Percentiles rank a stretch among this genome's conserved stretches.
phyloP scores from a whole-genome alignment of 2,888 invertebrate species.

The Acleris holmiana region DNA sequence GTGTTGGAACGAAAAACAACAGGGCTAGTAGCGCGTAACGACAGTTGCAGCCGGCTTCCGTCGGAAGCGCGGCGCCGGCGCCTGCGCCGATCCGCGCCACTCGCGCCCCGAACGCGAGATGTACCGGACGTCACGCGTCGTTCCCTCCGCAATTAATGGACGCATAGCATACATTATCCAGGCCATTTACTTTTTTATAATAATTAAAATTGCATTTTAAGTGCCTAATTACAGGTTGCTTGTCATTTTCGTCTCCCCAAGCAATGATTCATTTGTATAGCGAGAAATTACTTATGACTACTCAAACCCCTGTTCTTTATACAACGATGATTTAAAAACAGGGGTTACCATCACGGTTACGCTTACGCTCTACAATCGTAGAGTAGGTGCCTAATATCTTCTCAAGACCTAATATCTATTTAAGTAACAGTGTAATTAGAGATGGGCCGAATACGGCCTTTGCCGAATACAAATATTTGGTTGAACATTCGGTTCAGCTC shows the following conservation, averaged over 20 bases:
- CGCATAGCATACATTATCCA: conserved; percentile 27
- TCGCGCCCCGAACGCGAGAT: conserved; percentile 8
- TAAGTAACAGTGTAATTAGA: too few relatives aligned
- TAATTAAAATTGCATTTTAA: conserved; percentile 33
- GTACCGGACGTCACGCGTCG: conserved; percentile 21
- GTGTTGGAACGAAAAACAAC: conserved; percentile 55
- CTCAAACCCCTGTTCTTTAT: background rate
- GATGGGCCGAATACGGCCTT: too few relatives aligned
- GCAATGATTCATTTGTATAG: background rate
- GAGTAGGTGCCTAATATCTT: too few relatives aligned
- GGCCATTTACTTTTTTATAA: conserved; percentile 30
- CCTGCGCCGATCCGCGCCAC: conserved; percentile 47
- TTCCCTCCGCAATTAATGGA: conserved; percentile 24
- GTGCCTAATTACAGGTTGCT: conserved; percentile 17
- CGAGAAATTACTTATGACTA: background rate
- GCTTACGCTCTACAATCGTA: too few relatives aligned
- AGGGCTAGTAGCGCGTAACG: conserved; percentile 68
- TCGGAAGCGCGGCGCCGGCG: conserved; percentile 75
- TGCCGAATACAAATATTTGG: too few relatives aligned
- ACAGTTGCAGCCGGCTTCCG: conserved; percentile 78
- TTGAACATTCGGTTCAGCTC: too few relatives aligned
- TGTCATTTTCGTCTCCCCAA: background rate
- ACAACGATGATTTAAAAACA: too few relatives aligned
- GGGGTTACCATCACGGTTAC: too few relatives aligned
- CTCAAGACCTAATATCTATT: too few relatives aligned